phyloP scores from a whole-genome alignment of 2,888 invertebrate species.

The Orthonychiurus folsomi region DNA sequence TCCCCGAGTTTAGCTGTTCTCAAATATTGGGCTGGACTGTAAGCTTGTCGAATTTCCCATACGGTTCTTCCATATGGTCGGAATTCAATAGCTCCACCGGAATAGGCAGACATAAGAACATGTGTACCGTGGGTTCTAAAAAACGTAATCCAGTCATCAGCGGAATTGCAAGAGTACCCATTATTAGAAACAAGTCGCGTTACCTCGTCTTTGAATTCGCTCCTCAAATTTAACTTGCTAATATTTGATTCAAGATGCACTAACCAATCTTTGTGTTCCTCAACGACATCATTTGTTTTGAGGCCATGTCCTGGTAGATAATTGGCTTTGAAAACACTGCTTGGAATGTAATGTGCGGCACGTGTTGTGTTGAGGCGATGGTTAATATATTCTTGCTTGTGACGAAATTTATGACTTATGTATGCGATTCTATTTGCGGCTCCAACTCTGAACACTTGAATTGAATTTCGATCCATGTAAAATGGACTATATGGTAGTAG shows the following conservation, averaged over 20 bases:
- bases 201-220: not conserved
- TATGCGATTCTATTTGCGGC: not conserved
- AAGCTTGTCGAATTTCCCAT: not conserved
- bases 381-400: not conserved
- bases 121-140: not conserved
- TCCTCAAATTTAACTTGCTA: not conserved
- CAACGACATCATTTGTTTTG: not conserved
- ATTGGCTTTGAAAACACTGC: not conserved
- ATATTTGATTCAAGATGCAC: not conserved
- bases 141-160: not conserved
- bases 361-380: not conserved
- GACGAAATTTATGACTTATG: not conserved
- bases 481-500: not conserved
- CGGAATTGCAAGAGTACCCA: not conserved
- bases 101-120: not conserved
- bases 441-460: not conserved
- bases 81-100: conserved; percentile 1
- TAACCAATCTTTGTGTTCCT: not conserved
- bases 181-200: not conserved
- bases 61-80: not conserved
- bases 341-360: not conserved
- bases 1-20: not conserved
- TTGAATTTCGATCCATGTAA: not conserved
- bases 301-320: not conserved
- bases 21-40: not conserved